Conservation (phyloP, 1,140 invertebrate genomes). For the Muscidifurax raptorellus region DNA sequence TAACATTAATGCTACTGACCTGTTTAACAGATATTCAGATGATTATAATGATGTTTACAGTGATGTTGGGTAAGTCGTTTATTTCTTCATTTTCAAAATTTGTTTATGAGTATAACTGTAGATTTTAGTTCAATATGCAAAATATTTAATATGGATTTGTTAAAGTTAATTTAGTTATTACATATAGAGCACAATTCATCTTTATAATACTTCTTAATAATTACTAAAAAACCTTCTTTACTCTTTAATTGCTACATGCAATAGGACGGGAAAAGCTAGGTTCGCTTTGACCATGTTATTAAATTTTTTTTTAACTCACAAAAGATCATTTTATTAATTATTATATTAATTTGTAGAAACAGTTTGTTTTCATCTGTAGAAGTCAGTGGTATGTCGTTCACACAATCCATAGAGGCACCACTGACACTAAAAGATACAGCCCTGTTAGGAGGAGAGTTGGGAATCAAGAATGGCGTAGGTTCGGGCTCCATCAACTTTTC, state of each 20-base stretch:
- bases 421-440: conserved; percentile 89
- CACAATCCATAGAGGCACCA: conserved; percentile 95
- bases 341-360: conserved; percentile 72
- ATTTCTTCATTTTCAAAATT: conserved; percentile 21
- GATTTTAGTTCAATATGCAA: conserved; percentile 10
- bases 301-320: conserved; percentile 41
- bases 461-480: conserved; percentile 91
- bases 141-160: conserved; percentile 45
- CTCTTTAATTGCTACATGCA: conserved; percentile 11
- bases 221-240: neutral
- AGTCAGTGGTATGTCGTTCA: conserved; percentile 92
- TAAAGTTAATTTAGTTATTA: conserved; percentile 37
- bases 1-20: conserved; percentile 93
- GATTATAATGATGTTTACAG: conserved; percentile 78
- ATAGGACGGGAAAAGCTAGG: conserved; percentile 25
- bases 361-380: conserved; percentile 85
- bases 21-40: conserved; percentile 90
- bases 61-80: conserved; percentile 26
- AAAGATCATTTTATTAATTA: conserved; percentile 19
- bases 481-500: conserved; percentile 84
- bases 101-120: neutral
- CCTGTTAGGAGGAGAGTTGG: conserved; percentile 86
- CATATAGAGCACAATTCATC: neutral
- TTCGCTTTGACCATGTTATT: conserved; percentile 11
- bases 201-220: conserved; percentile 45